A percentile compares a stretch with the other conserved stretches of the same genome.
Conservation (phyloP, 1,140 invertebrate genomes). For the Acromyrmex heyeri region DNA sequence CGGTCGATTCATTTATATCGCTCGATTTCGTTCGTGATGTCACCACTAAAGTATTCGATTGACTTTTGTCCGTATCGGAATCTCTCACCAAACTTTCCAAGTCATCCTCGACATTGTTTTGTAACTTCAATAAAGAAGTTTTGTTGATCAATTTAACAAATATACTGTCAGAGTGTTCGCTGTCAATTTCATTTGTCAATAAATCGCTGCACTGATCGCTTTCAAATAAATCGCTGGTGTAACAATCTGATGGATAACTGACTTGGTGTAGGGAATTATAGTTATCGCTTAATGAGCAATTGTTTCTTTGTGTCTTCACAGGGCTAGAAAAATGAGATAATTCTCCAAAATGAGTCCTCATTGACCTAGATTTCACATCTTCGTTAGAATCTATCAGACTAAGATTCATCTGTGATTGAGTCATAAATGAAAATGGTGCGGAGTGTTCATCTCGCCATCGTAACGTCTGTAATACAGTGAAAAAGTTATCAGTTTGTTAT, state of each 20-base stretch:
- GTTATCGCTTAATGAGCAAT: conserved; percentile 76
- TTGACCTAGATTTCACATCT: conserved; percentile 70
- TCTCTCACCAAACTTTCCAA: conserved; percentile 80
- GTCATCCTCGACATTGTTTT: conserved; percentile 80
- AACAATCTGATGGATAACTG: conserved; percentile 81
- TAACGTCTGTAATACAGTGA: conserved; percentile 78
- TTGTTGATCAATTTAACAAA: conserved; percentile 84
- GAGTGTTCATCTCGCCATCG: conserved; percentile 92
- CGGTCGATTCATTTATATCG: conserved; percentile 82
- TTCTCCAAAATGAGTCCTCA: conserved; percentile 74
- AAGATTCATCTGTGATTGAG: conserved; percentile 92
- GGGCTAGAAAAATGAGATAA: conserved; percentile 79
- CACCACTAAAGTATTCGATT: conserved; percentile 77
- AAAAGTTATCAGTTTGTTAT: neutral
- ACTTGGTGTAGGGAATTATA: conserved; percentile 80
- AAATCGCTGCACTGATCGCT: conserved; percentile 77
- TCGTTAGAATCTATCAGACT: conserved; percentile 84
- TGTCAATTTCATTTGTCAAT: conserved; percentile 70
- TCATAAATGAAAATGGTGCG: conserved; percentile 93
- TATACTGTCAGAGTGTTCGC: conserved; percentile 79
- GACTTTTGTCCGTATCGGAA: conserved; percentile 75
- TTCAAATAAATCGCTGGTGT: conserved; percentile 78
- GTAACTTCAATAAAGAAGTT: conserved; percentile 82
- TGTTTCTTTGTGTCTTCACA: conserved; percentile 77
- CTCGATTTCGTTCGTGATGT: conserved; percentile 82